These are phyloP conservation scores for Heliconius ismenius DNA, from an alignment of 2,888 invertebrate genomes.

Conservation along the genomic window DNA sequence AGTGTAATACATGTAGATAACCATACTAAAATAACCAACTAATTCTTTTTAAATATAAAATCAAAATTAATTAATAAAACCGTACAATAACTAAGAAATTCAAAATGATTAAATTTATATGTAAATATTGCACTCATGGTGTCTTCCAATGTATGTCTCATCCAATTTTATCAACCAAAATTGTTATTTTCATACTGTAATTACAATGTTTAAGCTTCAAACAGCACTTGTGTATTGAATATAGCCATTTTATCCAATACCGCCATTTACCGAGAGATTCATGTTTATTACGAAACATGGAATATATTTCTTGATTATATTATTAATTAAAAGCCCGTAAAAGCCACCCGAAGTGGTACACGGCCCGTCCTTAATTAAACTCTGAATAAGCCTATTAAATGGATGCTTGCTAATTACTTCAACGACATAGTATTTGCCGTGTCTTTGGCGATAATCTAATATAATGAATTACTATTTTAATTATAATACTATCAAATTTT, in stretches of 20 bases:
- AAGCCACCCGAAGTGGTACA: conserved; percentile 41
- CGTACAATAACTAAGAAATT: too few species aligned
- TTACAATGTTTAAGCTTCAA: conserved; percentile 21
- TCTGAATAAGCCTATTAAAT: conserved; percentile 49
- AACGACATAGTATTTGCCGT: conserved; percentile 26
- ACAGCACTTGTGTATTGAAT: not conserved
- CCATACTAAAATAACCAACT: too few species aligned
- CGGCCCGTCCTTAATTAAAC: conserved; percentile 40
- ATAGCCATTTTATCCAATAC: conserved; percentile 5
- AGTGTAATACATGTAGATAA: too few species aligned
- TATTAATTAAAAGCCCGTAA: conserved; percentile 46
- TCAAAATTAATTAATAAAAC: too few species aligned
- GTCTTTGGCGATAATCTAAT: conserved; percentile 17
- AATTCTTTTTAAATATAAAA: too few species aligned
- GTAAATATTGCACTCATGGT: not conserved
- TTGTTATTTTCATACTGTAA: not conserved
- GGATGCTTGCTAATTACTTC: conserved; percentile 60
- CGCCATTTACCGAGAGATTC: conserved; percentile 34
- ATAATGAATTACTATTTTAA: not conserved
- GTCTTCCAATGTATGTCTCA: too few species aligned
- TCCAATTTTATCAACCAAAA: not conserved
- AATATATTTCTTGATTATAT: conserved; percentile 44
- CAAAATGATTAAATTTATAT: not conserved
- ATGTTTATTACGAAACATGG: conserved; percentile 40
- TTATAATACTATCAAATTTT: not conserved